Evolutionary conservation across 2,113 vertebrate genomes (phyloP), one percentile per base, ranked within the genome.

Genomic region (Struthio camelus): DNA sequence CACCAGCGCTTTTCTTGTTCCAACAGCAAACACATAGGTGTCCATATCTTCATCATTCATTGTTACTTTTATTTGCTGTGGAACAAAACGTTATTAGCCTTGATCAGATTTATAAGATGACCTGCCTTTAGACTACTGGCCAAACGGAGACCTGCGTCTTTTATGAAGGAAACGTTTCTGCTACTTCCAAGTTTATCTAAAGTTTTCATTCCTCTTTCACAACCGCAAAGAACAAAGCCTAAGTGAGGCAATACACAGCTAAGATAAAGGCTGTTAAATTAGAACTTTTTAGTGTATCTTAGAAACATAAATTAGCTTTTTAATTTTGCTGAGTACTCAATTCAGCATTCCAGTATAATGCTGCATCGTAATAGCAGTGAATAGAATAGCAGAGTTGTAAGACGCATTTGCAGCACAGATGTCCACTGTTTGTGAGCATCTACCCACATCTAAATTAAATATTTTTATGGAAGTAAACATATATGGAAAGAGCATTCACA

Each of bases 1-100:
- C 36, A 98, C 98, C 98, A 99, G 98, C 61, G 99, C 98, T 98
- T 99, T 99, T 94, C 98, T 99, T 51, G 99, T 99, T 50, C 99
- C 99, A 56, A 99, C 98, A 75, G 99, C 99, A 97, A 99, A 99
- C 75, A 99, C 99, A 25, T 99, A 99, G 1, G 99, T 99, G 94
- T 99, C 99, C 99, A 99, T 99, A 91, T 99, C 99, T 80, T 99
- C 99, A 20, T 99, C 99, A 86, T 99, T 99, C 94, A 99, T 99
- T 22, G 99, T 99, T 87, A 99, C 99, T 99, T 99, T 99, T 97
- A 99, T 98, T 99, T 99, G 99, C 99, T 99, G 89, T 22, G 85
- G 70, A 73, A 95, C 44, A 95, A 59, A 93, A 34, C 4, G 16
- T 34, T 38, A 50, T 62, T 50, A 78, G 36, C 40, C n/a, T 51